Percentiles rank a stretch among this genome's conserved stretches.
These are phyloP conservation scores for Masticophis lateralis DNA, from an alignment of 2,797 vertebrate genomes.

Conservation along the genomic window DNA sequence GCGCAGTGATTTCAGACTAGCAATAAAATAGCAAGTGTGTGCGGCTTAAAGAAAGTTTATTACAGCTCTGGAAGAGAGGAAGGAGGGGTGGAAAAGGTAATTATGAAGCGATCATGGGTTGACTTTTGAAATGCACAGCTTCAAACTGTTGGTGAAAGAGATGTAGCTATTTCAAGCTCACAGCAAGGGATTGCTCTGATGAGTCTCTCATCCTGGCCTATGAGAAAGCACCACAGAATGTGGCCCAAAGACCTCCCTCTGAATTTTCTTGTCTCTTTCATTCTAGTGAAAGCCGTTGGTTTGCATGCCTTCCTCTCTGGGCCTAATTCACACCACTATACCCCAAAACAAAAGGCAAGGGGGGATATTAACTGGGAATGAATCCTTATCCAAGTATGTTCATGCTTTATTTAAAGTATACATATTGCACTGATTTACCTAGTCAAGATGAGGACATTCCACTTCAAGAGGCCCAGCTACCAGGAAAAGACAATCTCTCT, in stretches of 20 bases:
- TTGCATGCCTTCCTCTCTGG: neutral
- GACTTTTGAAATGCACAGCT: neutral
- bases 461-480: neutral
- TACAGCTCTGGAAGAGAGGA: conserved; percentile 64
- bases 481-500: neutral
- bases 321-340: neutral
- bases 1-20: conserved; percentile 67
- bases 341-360: neutral
- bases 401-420: neutral
- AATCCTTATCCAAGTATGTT: neutral
- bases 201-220: neutral
- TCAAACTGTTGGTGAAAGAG: neutral
- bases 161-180: neutral
- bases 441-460: neutral
- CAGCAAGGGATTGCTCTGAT: neutral
- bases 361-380: neutral
- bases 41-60: conserved; percentile 73
- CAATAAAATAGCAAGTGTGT: conserved; percentile 71
- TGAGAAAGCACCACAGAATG: neutral
- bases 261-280: neutral
- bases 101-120: conserved; percentile 67
- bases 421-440: neutral
- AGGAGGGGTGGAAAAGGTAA: conserved; percentile 51
- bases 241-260: neutral
- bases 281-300: neutral